These are phyloP conservation scores for Torymus tubicola DNA, from an alignment of 2,888 invertebrate species.

Conservation along the genomic window DNA sequence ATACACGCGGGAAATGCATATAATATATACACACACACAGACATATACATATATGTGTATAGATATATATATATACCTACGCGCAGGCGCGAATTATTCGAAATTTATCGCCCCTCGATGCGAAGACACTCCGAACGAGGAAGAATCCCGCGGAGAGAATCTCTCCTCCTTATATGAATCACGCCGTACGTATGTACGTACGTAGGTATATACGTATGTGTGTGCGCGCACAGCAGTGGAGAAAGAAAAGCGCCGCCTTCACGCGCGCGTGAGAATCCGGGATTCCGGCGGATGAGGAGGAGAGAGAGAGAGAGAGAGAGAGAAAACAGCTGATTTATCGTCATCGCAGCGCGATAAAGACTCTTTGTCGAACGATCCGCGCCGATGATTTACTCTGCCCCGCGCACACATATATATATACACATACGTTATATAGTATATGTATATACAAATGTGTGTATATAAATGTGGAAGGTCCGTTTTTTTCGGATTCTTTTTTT, in stretches of 20 bases:
- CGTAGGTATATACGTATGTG: not conserved
- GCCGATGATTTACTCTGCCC: conserved; percentile 51
- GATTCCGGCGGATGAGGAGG: conserved; percentile 49
- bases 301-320: conserved; percentile 28
- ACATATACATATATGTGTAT: not conserved
- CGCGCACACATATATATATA: not conserved
- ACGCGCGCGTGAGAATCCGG: conserved; percentile 54
- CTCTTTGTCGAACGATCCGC: conserved; percentile 58
- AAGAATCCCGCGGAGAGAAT: conserved; percentile 52
- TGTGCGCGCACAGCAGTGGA: not conserved
- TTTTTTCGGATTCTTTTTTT: conserved; percentile 2
- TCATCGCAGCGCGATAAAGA: conserved; percentile 54
- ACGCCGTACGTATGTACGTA: conserved; percentile 6
- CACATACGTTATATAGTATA: no score
- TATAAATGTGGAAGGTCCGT: not conserved
- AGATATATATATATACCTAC: not conserved
- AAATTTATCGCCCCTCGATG: conserved; percentile 53
- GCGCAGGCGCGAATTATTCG: conserved; percentile 57
- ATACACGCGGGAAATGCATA: no score
- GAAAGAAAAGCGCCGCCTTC: conserved; percentile 42
- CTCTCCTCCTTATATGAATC: conserved; percentile 51
- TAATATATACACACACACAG: not conserved
- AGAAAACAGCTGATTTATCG: conserved; percentile 55
- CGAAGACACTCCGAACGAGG: conserved; percentile 33
- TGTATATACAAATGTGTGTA: no score